Conservation (phyloP, 2,113 vertebrate genomes). For the Dolichallabes microphthalmus region DNA sequence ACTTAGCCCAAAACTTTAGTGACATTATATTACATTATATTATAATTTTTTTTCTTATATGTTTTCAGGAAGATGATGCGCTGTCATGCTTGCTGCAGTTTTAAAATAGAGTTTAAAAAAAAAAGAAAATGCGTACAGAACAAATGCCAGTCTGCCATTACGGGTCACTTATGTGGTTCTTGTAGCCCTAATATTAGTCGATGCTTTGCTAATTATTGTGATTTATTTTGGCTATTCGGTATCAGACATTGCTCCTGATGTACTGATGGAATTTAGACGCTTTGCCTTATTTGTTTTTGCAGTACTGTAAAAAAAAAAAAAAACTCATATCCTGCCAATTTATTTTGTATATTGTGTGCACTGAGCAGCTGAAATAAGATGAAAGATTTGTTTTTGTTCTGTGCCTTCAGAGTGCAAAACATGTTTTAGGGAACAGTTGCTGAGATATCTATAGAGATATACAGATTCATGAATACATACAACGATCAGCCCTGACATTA, state of each 20-base stretch:
- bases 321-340: too few species aligned
- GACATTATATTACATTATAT: conserved; percentile 4
- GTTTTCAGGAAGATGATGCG: not conserved
- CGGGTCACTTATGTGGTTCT: not conserved
- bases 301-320: conserved; percentile 24
- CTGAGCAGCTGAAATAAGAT: conserved; percentile 32
- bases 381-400: not conserved
- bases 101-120: not conserved
- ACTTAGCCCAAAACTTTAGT: not conserved
- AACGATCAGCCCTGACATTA: too few species aligned
- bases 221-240: conserved; percentile 91
- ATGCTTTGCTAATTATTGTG: conserved; percentile 3
- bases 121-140: not conserved
- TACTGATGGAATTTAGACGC: conserved; percentile 74
- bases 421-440: conserved; percentile 52
- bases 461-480: too few species aligned
- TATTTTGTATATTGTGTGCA: conserved; percentile 48
- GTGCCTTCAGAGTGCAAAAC: conserved; percentile 20
- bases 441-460: conserved; percentile 54
- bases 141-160: not conserved
- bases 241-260: conserved; percentile 78
- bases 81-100: not conserved
- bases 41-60: conserved; percentile 2
- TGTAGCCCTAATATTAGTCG: conserved; percentile 4
- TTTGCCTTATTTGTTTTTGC: conserved; percentile 14